Evolutionary conservation across 2,113 vertebrate species (phyloP).

Genomic region (Oophaga pumilio): DNA sequence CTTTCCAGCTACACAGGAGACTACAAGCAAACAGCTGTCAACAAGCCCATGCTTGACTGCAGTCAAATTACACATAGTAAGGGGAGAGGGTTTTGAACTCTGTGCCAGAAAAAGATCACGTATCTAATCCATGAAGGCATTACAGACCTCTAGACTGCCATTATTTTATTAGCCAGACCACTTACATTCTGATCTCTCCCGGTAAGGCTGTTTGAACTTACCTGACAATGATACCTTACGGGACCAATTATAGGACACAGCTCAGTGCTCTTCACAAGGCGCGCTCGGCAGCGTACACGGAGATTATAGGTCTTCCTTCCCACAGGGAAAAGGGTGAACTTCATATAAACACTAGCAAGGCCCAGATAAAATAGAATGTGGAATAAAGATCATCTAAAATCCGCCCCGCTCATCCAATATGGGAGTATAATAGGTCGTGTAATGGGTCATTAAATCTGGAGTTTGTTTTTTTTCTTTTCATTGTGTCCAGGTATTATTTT

Average conservation of each 20-base stretch:
- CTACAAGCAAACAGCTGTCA: conserved; percentile 68
- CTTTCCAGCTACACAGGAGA: conserved; percentile 62
- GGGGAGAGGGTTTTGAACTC: conserved; percentile 67
- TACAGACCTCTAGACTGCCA: conserved; percentile 63
- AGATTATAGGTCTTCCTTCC: not conserved
- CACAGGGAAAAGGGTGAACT: too few species aligned
- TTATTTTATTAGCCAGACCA: conserved; percentile 68
- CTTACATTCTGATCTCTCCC: conserved; percentile 61
- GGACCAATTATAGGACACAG: conserved; percentile 50
- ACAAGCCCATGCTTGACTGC: conserved; percentile 68
- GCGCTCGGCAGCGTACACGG: not conserved
- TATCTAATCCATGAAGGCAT: conserved; percentile 70
- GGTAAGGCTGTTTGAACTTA: conserved; percentile 61
- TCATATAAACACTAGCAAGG: not conserved
- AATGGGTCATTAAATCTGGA: too few species aligned
- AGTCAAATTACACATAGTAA: conserved; percentile 68
- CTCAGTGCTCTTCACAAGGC: conserved; percentile 25
- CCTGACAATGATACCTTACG: conserved; percentile 54
- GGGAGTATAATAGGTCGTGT: not conserved
- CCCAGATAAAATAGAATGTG: too few species aligned
- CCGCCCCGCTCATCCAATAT: not conserved
- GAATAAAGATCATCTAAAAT: too few species aligned
- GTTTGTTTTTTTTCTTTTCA: too few species aligned
- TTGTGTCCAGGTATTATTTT: too few species aligned
- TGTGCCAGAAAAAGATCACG: conserved; percentile 67